Base-by-base conservation (phyloP, 2,888 invertebrate species). In the Caenorhabditis japonica region DNA sequence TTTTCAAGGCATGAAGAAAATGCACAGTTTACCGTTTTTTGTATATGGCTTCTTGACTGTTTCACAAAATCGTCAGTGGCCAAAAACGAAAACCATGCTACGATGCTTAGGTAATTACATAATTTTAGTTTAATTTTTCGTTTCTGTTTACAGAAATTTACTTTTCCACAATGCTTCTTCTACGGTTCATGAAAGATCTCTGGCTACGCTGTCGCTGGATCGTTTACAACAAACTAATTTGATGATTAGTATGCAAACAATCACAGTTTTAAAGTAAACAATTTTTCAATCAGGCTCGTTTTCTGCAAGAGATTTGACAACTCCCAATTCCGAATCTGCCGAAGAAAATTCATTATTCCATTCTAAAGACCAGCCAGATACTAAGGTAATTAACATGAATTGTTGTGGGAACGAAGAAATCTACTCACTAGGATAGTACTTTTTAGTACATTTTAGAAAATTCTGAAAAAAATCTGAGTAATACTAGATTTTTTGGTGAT, bases 31-130 rank as follows among this genome's bases (percentile, higher is more conserved):
- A 94, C 97, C 44, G 91, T 99, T 82, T 93, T 94, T 89, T 93
- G 96, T 88, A 93, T 95, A 87, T 99, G 97, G 97, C 90, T 99
- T 59, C 90, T 99, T 87, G 95, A 96, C 85, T 96, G 99, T 21
- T 96, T 94, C 88, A 93, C 93, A 80, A 92, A 93, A 38, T 94
- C 91, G 91, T 13, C 46, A 1, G 23, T 10, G 0, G 34, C 19
- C 46, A 51, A 21, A 21, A 44, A 17, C 25, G 27, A 55, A 7
- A 43, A 59, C 44, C 76, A 80, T 38, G 62, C 70, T 5, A 38
- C 43, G 3, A 69, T 75, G 56, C 34, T 77, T 25, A 62, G 62
- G 75, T 75, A 41, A 3, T 17, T 10, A 15, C 15, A 27, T 58
- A 7, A 10, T 19, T 56, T 43, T 39, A 30, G 8, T 19, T 36